These are phyloP conservation scores for Perizoma affinitatum DNA, from an alignment of 2,888 invertebrate species.

Conservation along the genomic window DNA sequence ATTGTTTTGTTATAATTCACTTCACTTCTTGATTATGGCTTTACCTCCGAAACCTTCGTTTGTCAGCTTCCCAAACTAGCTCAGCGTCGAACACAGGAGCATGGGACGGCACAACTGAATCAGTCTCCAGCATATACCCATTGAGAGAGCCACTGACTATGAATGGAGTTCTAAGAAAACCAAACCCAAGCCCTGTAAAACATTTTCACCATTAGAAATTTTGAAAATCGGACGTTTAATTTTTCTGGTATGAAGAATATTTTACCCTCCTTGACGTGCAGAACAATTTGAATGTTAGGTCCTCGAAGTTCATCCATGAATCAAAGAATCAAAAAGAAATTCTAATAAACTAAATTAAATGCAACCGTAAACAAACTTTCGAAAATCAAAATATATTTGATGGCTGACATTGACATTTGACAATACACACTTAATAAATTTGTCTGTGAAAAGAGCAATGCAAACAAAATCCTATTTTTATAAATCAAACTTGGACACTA, in stretches of 20 bases:
- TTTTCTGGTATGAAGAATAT: not conserved
- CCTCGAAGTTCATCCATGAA: slow-evolving; percentile 86
- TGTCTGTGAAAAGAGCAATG: no score
- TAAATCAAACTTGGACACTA: no score
- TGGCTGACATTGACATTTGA: not conserved
- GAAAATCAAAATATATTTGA: slow-evolving; percentile 23
- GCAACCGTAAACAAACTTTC: slow-evolving; percentile 61
- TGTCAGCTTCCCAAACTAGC: slow-evolving; percentile 91
- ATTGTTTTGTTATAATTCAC: no score
- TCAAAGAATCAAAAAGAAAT: slow-evolving; percentile 56
- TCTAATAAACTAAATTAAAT: slow-evolving; percentile 58
- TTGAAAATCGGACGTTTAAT: not conserved
- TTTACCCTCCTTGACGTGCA: slow-evolving; percentile 87
- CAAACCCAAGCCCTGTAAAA: slow-evolving; percentile 82
- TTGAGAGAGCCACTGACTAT: slow-evolving; percentile 85
- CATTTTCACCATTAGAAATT: not conserved
- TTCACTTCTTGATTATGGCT: no score
- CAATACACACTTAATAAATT: not conserved
- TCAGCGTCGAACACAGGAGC: slow-evolving; percentile 88
- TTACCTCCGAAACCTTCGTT: slow-evolving; percentile 88
- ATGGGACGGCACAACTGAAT: slow-evolving; percentile 83
- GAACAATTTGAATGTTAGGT: slow-evolving; percentile 86
- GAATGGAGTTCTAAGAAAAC: slow-evolving; percentile 80
- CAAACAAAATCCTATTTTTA: no score
- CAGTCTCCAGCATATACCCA: slow-evolving; percentile 88